phyloP scores from a whole-genome alignment of 2,797 vertebrate species.

The Heliangelus exortis region DNA sequence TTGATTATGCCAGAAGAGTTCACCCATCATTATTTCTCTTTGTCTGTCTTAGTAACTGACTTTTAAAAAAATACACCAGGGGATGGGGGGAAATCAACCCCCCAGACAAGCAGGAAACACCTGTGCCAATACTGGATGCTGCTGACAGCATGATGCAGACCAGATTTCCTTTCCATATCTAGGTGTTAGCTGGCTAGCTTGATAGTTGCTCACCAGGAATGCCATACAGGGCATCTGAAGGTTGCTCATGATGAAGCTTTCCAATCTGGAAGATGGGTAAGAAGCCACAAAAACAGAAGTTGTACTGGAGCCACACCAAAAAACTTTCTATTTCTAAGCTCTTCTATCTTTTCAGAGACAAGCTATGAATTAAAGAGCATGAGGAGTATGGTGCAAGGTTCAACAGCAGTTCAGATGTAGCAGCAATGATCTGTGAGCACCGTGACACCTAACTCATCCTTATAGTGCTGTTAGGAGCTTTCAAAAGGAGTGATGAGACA shows the following conservation, averaged over 20 bases:
- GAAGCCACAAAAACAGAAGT: neutral
- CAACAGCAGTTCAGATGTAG: neutral
- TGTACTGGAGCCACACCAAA: neutral
- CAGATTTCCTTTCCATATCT: neutral
- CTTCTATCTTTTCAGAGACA: neutral
- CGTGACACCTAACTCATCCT: neutral
- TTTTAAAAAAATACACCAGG: neutral
- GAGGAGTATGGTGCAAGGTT: neutral
- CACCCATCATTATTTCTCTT: neutral
- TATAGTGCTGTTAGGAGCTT: neutral
- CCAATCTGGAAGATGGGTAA: neutral
- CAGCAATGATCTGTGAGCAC: neutral
- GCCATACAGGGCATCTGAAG: neutral
- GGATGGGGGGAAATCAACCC: fast-evolving
- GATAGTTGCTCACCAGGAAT: fast-evolving
- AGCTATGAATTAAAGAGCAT: neutral
- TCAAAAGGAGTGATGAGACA: neutral
- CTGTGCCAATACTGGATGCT: neutral
- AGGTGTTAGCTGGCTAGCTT: neutral
- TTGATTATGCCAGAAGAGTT: neutral
- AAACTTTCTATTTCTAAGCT: neutral
- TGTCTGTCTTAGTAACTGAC: neutral
- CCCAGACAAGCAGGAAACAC: neutral
- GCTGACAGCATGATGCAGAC: neutral
- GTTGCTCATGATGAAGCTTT: neutral